Percentiles rank a stretch among this genome's conserved stretches.
phyloP scores from a whole-genome alignment of 1,140 invertebrate species.

The Tetragnatha versicolor region DNA sequence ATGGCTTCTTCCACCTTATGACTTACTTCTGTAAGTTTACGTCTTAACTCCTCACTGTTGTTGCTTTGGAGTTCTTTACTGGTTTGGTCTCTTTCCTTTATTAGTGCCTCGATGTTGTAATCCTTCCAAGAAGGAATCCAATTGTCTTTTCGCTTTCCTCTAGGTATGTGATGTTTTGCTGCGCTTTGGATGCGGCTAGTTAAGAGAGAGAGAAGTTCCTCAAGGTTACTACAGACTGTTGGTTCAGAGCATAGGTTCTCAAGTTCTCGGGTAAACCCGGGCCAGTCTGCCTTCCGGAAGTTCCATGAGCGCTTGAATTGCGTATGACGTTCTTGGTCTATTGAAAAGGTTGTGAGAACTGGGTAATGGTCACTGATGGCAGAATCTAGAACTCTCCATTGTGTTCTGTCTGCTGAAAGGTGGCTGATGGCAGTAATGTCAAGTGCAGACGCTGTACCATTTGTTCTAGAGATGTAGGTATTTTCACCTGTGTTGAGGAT shows the following conservation, averaged over 20 bases:
- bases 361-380: no score
- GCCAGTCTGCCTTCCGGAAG: not conserved
- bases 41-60: not conserved
- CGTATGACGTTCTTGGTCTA: no score
- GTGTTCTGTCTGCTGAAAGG: no score
- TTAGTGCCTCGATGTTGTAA: not conserved
- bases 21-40: not conserved
- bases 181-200: not conserved
- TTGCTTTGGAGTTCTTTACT: not conserved
- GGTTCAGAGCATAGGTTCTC: not conserved
- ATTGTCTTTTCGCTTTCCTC: not conserved
- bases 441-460: no score
- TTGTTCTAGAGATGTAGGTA: no score
- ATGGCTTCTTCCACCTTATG: not conserved
- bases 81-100: not conserved
- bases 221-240: not conserved
- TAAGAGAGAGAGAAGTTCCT: not conserved
- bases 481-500: no score
- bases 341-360: no score
- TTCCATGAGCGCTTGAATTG: conserved; percentile 4
- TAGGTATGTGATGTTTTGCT: not conserved
- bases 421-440: no score
- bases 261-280: not conserved
- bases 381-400: no score
- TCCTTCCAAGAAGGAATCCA: conserved; percentile 14